These are phyloP conservation scores for Ganaspis brasiliensis DNA, from an alignment of 2,888 invertebrate genomes.

Conservation along the genomic window DNA sequence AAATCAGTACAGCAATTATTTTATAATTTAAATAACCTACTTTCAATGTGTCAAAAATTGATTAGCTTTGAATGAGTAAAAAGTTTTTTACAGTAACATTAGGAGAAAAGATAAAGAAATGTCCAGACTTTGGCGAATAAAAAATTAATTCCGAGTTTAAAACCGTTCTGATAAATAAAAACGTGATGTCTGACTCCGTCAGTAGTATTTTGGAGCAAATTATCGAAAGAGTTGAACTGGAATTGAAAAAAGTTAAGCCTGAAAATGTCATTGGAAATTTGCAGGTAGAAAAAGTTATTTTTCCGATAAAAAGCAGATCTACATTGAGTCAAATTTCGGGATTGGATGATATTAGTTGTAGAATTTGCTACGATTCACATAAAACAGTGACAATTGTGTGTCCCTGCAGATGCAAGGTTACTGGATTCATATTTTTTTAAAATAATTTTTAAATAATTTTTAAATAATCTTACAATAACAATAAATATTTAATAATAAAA, in stretches of 20 bases:
- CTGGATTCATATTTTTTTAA: slow-evolving; percentile 45
- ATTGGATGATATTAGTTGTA: slow-evolving; percentile 72
- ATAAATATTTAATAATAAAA: too few relatives aligned
- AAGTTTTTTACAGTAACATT: too few relatives aligned
- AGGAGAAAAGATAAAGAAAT: too few relatives aligned
- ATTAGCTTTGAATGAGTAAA: neutral
- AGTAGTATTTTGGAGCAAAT: slow-evolving; percentile 64
- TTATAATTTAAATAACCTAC: slow-evolving; percentile 1
- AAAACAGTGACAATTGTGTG: slow-evolving; percentile 80
- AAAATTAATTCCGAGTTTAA: too few relatives aligned
- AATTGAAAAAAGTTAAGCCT: slow-evolving; percentile 48
- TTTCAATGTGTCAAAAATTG: neutral
- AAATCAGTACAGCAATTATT: too few relatives aligned
- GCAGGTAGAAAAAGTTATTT: neutral
- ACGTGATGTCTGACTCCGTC: slow-evolving; percentile 54
- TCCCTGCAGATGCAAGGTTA: slow-evolving; percentile 82
- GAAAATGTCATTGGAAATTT: slow-evolving; percentile 18
- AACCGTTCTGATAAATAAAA: slow-evolving; percentile 58
- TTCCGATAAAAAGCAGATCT: slow-evolving; percentile 45
- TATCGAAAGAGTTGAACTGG: slow-evolving; percentile 62
- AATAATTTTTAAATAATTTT: slow-evolving; percentile 44
- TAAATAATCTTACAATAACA: too few relatives aligned
- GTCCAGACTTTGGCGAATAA: too few relatives aligned
- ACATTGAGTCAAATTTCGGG: slow-evolving; percentile 44
- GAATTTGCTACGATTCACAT: slow-evolving; percentile 82